Evolutionary conservation across 2,888 invertebrate species (phyloP), one percentile per base, ranked within the genome.

Genomic region (Formica aserva): DNA sequence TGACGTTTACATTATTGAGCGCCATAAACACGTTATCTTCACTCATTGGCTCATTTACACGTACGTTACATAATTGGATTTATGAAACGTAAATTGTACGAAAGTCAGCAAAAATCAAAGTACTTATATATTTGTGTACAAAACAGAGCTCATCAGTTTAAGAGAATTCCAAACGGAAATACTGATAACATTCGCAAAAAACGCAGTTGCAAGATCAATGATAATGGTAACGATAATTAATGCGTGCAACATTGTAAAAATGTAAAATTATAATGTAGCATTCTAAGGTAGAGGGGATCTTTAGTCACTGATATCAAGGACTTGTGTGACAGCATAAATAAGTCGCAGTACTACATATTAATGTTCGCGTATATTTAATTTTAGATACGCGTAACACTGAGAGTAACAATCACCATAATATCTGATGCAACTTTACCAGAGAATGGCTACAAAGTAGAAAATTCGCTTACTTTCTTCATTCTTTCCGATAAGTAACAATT

Each of bases 161-260:
- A 48, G 29, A 13, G 29, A 55, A 15, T 22, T 9, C 13, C 6
- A 15, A 57, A 41, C 15, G 67, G 15, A 41, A 69, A 69, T 55
- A 35, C 38, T n/a, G 60, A 38, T 67, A 48, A 60, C 38, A 48
- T 62, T 52, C 29, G 60, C 18, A 32, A 67, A 72, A 67, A 63
- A 45, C 63, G 71, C 75, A 78, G 76, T 77, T 87, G 85, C 86
- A 86, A 45, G 35, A 57, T 66, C 22, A 48, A 45, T 63, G 69
- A 76, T 6, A 48, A 76, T 77, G 71, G 52, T 22, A 75, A 63
- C 75, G 48, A 63, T 32, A 72, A 75, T 72, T 69, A 69, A 77
- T 45, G 67, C 60, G 65, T 63, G 80, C 26, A 48, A 29, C 38
- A 69, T 71, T 57, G 57, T 57, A 18, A 65, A 35, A 69, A 66